Evolutionary conservation across 2,797 vertebrate genomes (phyloP), one percentile per base, ranked within the genome.

Genomic region (Sebastes matsubarae): DNA sequence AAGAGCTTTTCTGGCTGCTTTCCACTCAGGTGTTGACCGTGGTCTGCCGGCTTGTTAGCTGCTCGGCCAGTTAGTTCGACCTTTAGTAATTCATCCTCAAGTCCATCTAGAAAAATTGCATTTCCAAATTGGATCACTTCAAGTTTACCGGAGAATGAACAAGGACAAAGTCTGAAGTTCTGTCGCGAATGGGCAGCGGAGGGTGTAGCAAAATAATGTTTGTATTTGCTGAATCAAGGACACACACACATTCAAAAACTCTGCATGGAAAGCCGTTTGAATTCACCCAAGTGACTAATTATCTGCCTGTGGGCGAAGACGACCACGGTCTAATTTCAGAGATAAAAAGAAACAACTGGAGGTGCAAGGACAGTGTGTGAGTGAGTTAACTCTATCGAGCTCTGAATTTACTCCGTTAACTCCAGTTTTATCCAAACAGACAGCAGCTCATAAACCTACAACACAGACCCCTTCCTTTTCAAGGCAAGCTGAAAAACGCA

Each of bases 1-100:
- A 91, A 95, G 87, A 95, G 94, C 85, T 94, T 95, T 95, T 93
- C 91, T 95, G 95, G 93, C 93, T 77, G 74, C 77, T 72, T 63
- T 95, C 93, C 95, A 94, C 79, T 80, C 84, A 90, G 89, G 87
- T 92, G 91, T 91, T 92, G 87, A 94, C 90, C 80, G 29, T 68
- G 75, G 66, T 79, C 70, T 22, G 87, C 73, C 54, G 87, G 77
- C 88, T 92, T 87, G 92, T 93, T 92, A 91, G 85, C 87, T n/a
- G 81, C 85, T 63, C 3, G 80, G 83, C 80, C 64, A 52, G 64
- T 64, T 69, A 54, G 74, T 79, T 78, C 82, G 88, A 90, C 91
- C 91, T 91, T 85, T 77, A 30, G 65, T 84, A 82, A 92, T 93
- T 93, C 84, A 87, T 92, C 85, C 91, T 83, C 24, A 64, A 69